Evolutionary conservation across 2,888 invertebrate species (phyloP).

Genomic region (Aromia moschata): DNA sequence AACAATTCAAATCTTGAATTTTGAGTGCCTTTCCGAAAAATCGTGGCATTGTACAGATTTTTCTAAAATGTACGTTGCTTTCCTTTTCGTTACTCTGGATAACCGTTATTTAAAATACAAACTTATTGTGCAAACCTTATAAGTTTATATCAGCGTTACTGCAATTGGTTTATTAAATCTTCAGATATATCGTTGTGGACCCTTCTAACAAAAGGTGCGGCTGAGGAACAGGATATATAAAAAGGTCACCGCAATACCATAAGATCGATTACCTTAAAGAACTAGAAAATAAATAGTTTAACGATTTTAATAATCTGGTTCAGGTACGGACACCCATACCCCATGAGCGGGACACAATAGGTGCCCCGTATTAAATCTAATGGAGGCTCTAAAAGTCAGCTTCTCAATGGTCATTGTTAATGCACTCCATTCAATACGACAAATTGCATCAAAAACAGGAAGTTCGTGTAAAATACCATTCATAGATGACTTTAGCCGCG

Average conservation of each 20-base stretch:
- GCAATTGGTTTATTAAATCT: slow-evolving; percentile 31
- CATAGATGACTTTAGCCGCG: slow-evolving; percentile 58
- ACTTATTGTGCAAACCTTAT: too few relatives aligned
- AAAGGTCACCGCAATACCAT: slow-evolving; percentile 40
- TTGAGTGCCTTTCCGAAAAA: too few relatives aligned
- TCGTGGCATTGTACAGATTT: too few relatives aligned
- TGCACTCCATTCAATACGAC: slow-evolving; percentile 60
- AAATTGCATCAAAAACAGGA: slow-evolving; percentile 65
- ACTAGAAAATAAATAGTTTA: slow-evolving; percentile 51
- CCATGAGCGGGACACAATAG: slow-evolving; percentile 47
- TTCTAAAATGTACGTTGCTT: too few relatives aligned
- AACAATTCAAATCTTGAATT: too few relatives aligned
- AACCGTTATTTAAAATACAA: too few relatives aligned
- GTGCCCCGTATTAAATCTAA: slow-evolving; percentile 61
- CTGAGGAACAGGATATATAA: slow-evolving; percentile 46
- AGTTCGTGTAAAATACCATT: slow-evolving; percentile 62
- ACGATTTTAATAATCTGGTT: slow-evolving; percentile 56
- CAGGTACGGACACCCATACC: slow-evolving; percentile 54
- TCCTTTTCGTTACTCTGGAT: too few relatives aligned
- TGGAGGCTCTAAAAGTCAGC: slow-evolving; percentile 62
- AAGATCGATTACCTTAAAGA: slow-evolving; percentile 41
- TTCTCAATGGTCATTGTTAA: slow-evolving; percentile 60
- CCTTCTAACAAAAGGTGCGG: slow-evolving; percentile 26
- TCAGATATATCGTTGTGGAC: not conserved
- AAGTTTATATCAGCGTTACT: too few relatives aligned